Base-by-base conservation (phyloP, 2,797 vertebrate genomes). In the Sebastolobus altivelis region DNA sequence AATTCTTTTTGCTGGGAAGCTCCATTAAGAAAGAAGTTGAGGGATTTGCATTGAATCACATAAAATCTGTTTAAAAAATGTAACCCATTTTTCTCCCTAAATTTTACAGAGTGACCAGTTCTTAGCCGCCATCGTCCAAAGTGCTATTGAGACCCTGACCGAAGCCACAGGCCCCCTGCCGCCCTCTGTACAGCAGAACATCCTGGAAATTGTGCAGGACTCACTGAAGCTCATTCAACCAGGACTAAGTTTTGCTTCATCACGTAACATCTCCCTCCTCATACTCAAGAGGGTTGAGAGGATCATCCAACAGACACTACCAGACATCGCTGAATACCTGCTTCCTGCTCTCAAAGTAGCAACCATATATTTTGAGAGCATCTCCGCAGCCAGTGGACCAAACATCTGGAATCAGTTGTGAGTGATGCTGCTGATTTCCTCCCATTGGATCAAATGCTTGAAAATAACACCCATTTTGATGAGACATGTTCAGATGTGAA, bases 391-490 rank as follows among this genome's bases (percentile, higher is more conserved):
- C 27, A 35, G 14, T 29, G 93, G 92, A 72, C 81, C 85, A 58
- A 87, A 94, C 49, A 81, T 7, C 18, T 94, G 88, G 92, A 95
- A 93, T 89, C 38, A 94, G 20, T 37, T 95, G 96, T 96, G 79
- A 95, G 96, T 94, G 2, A 59, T 72, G 11, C 12, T 56, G 1
- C 0, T 22, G 25, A 55, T 61, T 71, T 35, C 27, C 5, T 65
- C 1, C 72, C 4, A 69, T 7, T 31, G 0, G 35, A 20, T 6
- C 11, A 68, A 46, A 55, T 68, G 1, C 43, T 46, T 46, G 43
- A 46, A 46, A 46, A 46, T 46, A 46, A 46, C 43, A 46, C 16
- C 43, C 43, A 46, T 46, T 11, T 54, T 54, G 49, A 54, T 54
- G 0, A 54, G 9, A 10, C 49, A 54, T 0, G 9, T 11, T 54